phyloP scores from a whole-genome alignment of 1,140 invertebrate genomes.

The Diplogasteroides magnus region DNA sequence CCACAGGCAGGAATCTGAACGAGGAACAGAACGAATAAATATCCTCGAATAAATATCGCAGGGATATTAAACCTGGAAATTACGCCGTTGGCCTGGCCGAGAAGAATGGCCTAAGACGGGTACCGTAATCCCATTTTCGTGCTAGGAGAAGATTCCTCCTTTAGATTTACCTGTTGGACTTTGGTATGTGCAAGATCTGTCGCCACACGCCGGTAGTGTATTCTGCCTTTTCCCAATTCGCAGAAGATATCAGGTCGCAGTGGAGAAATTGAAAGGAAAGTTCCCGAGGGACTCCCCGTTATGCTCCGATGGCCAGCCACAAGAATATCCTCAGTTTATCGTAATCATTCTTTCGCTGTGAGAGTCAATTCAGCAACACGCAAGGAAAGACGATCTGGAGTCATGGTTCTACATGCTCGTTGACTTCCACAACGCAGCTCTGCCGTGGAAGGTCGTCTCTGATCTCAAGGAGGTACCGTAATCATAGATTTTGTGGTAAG shows the following conservation, averaged over 20 bases:
- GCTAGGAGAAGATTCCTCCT: too few species aligned
- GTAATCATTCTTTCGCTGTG: slow-evolving; percentile 24
- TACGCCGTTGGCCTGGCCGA: slow-evolving; percentile 33
- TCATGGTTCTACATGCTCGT: slow-evolving; percentile 31
- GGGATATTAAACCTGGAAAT: slow-evolving; percentile 43
- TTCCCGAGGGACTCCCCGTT: slow-evolving; percentile 25
- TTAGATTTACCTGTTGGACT: slow-evolving; percentile 41
- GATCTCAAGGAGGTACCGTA: slow-evolving; percentile 25
- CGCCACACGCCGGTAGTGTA: slow-evolving; percentile 26
- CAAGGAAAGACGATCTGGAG: neutral
- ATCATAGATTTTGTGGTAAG: neutral
- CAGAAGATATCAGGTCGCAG: neutral
- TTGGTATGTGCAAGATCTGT: slow-evolving; percentile 36
- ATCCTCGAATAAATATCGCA: slow-evolving; percentile 17
- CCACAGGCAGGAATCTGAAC: too few species aligned
- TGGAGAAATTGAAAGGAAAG: neutral
- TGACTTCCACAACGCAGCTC: slow-evolving; percentile 27
- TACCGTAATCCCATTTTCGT: too few species aligned
- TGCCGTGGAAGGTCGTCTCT: slow-evolving; percentile 30
- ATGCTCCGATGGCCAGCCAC: slow-evolving; percentile 28
- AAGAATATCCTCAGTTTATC: slow-evolving; percentile 15
- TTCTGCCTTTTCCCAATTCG: neutral
- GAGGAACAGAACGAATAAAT: too few species aligned
- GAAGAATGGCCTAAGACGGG: slow-evolving; percentile 29
- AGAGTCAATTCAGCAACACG: slow-evolving; percentile 4